phyloP scores from a whole-genome alignment of 2,888 invertebrate genomes.

The Euphydryas editha region DNA sequence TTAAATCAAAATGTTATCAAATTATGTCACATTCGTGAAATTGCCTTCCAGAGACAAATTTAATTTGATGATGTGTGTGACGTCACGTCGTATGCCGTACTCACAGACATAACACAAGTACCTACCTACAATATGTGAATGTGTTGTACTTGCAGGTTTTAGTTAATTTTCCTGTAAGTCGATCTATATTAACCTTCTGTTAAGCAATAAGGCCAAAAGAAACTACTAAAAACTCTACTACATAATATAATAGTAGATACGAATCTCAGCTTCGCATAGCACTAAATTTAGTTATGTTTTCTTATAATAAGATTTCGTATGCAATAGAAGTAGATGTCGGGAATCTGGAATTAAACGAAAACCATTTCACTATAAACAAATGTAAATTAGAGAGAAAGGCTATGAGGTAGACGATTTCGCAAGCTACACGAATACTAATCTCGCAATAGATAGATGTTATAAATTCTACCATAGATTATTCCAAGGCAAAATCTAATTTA shows the following conservation, averaged over 20 bases:
- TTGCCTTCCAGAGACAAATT: no score
- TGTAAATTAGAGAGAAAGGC: slow-evolving; percentile 45
- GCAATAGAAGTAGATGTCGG: slow-evolving; percentile 30
- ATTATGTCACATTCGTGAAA: no score
- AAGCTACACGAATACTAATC: slow-evolving; percentile 42
- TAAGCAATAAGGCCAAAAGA: no score
- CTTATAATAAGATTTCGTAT: slow-evolving; percentile 28
- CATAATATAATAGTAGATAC: neutral
- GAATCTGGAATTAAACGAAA: slow-evolving; percentile 31
- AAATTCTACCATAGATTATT: slow-evolving; percentile 42
- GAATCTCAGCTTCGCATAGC: neutral
- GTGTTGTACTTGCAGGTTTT: no score
- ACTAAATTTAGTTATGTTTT: neutral
- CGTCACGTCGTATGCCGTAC: no score
- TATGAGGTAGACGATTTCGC: slow-evolving; percentile 39
- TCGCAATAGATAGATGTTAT: slow-evolving; percentile 40
- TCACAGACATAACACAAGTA: no score
- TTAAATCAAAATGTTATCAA: no score
- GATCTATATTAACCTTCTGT: no score
- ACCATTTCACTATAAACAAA: slow-evolving; percentile 39
- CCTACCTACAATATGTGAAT: no score
- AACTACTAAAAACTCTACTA: no score
- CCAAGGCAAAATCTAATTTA: slow-evolving; percentile 41
- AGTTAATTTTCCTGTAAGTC: no score
- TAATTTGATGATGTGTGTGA: no score